Percentiles rank a stretch among this genome's conserved stretches.
Conservation (phyloP, 1,140 invertebrate genomes). For the Drosophila albomicans region DNA sequence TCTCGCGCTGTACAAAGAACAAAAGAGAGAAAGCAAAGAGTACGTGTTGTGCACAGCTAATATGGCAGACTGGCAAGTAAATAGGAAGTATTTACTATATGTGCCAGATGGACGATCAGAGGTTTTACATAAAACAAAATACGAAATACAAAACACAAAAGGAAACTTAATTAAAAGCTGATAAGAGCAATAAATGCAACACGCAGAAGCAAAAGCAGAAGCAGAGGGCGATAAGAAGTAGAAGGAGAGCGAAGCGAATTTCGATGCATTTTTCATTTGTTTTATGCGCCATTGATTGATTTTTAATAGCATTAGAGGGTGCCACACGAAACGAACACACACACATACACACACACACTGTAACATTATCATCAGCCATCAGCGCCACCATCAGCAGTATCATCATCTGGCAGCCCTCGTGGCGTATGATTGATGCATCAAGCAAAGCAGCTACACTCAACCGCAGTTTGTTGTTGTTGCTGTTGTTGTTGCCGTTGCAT, state of each 20-base stretch:
- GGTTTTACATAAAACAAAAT: background rate
- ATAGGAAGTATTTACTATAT: slow-evolving; percentile 68
- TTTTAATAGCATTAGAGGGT: slow-evolving; percentile 73
- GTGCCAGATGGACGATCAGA: slow-evolving; percentile 25
- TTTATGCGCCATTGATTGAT: slow-evolving; percentile 80
- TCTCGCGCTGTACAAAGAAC: background rate
- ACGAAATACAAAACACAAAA: background rate
- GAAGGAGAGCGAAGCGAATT: slow-evolving; percentile 27
- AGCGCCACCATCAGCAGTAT: slow-evolving; percentile 38
- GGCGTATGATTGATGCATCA: slow-evolving; percentile 78
- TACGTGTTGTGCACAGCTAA: slow-evolving; percentile 62
- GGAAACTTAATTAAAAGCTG: slow-evolving; percentile 68
- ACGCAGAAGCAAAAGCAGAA: slow-evolving; percentile 2
- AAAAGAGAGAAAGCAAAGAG: slow-evolving; percentile 14
- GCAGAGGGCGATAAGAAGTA: slow-evolving; percentile 46
- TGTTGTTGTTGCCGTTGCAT: slow-evolving; percentile 45
- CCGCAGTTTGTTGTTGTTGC: slow-evolving; percentile 22
- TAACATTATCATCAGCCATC: slow-evolving; percentile 31
- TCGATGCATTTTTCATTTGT: slow-evolving; percentile 68
- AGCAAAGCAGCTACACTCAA: slow-evolving; percentile 22
- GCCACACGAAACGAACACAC: slow-evolving; percentile 13
- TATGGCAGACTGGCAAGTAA: slow-evolving; percentile 38
- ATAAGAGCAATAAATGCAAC: slow-evolving; percentile 56
- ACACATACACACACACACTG: slow-evolving; percentile 1
- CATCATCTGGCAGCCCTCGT: slow-evolving; percentile 67